A percentile compares a stretch with the other conserved stretches of the same genome.
Conservation (phyloP, 2,113 vertebrate genomes). For the Urocolius indicus region DNA sequence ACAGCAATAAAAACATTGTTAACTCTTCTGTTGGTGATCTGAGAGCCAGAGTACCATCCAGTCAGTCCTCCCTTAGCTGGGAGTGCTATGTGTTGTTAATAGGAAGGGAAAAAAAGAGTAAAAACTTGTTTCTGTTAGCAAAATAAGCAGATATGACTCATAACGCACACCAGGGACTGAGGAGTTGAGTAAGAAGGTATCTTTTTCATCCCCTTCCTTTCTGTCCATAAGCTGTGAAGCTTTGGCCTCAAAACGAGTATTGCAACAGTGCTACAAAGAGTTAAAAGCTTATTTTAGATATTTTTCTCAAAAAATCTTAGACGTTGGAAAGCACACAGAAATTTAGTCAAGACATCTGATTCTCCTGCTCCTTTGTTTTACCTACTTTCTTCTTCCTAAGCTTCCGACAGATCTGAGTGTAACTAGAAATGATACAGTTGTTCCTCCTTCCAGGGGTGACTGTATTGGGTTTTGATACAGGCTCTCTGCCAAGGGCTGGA, state of each 20-base stretch:
- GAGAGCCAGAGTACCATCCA: neutral
- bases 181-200: constrained; percentile 46
- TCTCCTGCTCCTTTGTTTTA: neutral
- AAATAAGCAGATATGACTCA: constrained; percentile 48
- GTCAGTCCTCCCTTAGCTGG: neutral
- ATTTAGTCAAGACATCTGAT: neutral
- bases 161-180: neutral
- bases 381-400: neutral
- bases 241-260: constrained; percentile 21
- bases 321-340: constrained; percentile 5
- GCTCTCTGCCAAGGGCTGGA: neutral
- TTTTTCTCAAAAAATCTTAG: neutral
- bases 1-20: neutral
- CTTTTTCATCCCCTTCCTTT: constrained; percentile 3
- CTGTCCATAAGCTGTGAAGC: neutral
- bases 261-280: neutral
- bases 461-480: neutral
- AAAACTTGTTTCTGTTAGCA: constrained; percentile 35
- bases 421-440: neutral
- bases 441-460: constrained; percentile 4
- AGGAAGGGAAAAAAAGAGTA: neutral
- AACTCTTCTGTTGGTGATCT: neutral
- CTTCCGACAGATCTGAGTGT: constrained; percentile 1
- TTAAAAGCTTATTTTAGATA: neutral
- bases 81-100: neutral